Conservation (phyloP, 2,113 vertebrate species). For the Struthio camelus region DNA sequence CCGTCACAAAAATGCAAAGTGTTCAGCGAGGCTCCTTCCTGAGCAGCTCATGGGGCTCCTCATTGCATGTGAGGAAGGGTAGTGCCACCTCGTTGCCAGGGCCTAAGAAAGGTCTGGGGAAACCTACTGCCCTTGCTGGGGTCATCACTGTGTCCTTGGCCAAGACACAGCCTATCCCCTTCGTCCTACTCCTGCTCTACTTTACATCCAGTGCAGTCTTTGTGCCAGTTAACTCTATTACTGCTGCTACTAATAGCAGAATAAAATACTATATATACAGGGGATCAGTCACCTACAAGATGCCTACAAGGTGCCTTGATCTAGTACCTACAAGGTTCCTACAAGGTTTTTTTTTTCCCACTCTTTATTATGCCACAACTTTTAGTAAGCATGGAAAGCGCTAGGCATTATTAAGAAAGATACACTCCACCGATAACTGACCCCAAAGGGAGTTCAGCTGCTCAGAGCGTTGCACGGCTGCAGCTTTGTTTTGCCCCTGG, state of each 20-base stretch:
- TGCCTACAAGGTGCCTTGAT: background rate
- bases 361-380: background rate
- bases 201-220: no score
- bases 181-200: background rate
- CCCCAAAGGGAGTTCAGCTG: background rate
- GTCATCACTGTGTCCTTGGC: background rate
- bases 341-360: slow-evolving; percentile 28
- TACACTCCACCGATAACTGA: background rate
- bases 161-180: background rate
- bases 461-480: background rate
- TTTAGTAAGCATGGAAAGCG: slow-evolving; percentile 6
- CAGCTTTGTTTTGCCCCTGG: slow-evolving; percentile 31
- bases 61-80: background rate
- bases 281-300: background rate
- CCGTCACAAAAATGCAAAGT: background rate
- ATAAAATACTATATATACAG: background rate
- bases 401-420: slow-evolving; percentile 21
- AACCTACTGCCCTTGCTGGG: background rate
- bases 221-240: background rate
- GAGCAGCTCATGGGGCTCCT: no score
- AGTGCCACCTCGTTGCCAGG: background rate
- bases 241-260: background rate
- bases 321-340: background rate
- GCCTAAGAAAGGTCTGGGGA: background rate
- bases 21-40: background rate